Evolutionary conservation across 2,113 vertebrate genomes (phyloP), one percentile per base, ranked within the genome.

Genomic region (Bos javanicus): DNA sequence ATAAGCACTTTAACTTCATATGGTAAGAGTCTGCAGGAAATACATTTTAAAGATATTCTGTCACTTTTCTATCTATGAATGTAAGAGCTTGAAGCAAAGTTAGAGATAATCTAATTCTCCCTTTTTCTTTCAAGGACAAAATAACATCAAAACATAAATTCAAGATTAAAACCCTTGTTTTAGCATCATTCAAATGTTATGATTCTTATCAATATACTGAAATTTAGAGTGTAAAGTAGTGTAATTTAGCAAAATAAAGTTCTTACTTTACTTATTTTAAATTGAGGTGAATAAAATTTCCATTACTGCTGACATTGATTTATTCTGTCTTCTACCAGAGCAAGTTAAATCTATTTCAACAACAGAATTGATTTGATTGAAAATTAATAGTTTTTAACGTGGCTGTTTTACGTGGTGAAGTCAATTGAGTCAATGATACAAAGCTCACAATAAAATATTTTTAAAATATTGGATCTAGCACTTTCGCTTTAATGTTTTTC

Each of bases 261-360:
- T 21, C 59, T 78, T 85, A 26, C 85, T 54, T 74, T 62, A 60
- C 88, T 94, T 81, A 92, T 80, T 94, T 88, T 95, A 97, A 93
- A 84, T 11, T 30, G 33, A 7, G 4, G 15, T 71, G 5, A 46
- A 91, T 82, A 78, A 71, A 91, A 86, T 56, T 64, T 36, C n/a
- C 9, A 46, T 91, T 96, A 85, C 3, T 36, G 60, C 59, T 84
- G 23, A 86, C 9, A 57, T 92, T 87, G 52, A 94, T 50, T 90
- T 92, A 87, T 91, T 80, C 46, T 76, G 1, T 88, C 46, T 81
- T 96, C 60, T 39, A 71, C 54, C 71, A 87, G 17, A 52, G 83
- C 48, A 82, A 81, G 3, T 33, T 81, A 4, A 39, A 30, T 91
- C 28, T 93, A 81, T 76, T 94, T 86, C 85, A 78, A 90, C 3